A percentile compares a stretch with the other conserved stretches of the same genome.
phyloP scores from a whole-genome alignment of 1,140 invertebrate species.

The Mya arenaria region DNA sequence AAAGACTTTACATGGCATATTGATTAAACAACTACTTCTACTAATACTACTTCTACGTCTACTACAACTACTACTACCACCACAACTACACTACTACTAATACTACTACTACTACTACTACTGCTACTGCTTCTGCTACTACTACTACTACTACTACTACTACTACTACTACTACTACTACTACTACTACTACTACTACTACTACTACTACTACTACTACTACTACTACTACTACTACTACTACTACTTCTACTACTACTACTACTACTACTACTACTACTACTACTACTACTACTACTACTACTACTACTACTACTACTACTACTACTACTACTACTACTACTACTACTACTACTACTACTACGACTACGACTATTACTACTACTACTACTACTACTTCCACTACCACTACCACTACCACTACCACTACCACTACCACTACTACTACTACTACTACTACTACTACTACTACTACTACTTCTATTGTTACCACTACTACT shows the following conservation, averaged over 20 bases:
- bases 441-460: neutral
- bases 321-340: neutral
- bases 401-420: too few species aligned
- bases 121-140: too few species aligned
- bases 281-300: slow-evolving; percentile 22
- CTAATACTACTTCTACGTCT: too few species aligned
- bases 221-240: neutral
- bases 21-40: too few species aligned
- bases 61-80: too few species aligned
- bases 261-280: slow-evolving; percentile 17
- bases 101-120: too few species aligned
- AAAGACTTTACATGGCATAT: too few species aligned
- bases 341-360: too few species aligned
- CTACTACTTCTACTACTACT: neutral
- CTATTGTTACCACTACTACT: neutral
- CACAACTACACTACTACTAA: too few species aligned
- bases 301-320: slow-evolving; percentile 12
- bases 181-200: neutral
- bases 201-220: neutral
- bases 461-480: neutral
- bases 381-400: too few species aligned
- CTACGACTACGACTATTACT: too few species aligned
- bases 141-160: neutral
- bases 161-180: neutral
- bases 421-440: neutral